Percentiles rank a stretch among this genome's conserved stretches.
These are phyloP conservation scores for Scaptomyza reducta DNA, from an alignment of 2,888 invertebrate genomes.

Conservation along the genomic window DNA sequence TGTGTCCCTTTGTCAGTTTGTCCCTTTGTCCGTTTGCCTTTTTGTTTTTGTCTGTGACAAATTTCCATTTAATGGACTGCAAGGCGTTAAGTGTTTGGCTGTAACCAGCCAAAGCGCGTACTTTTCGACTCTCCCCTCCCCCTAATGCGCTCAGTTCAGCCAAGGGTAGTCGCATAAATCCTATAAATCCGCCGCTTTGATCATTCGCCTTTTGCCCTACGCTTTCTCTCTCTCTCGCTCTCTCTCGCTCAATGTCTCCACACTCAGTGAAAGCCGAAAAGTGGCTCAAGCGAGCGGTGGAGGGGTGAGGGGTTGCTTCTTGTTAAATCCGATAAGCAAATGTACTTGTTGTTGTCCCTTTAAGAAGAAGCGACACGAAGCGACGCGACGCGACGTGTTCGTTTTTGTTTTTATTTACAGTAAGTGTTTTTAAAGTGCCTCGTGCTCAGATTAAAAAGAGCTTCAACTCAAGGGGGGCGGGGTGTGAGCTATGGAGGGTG, in stretches of 20 bases:
- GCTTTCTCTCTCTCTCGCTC: constrained; percentile 23
- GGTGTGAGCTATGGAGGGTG: no score
- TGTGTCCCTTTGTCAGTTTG: neutral
- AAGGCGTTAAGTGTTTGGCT: constrained; percentile 77
- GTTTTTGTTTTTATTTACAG: constrained; percentile 66
- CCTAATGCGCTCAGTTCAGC: constrained; percentile 61
- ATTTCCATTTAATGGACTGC: constrained; percentile 79
- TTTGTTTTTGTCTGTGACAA: constrained; percentile 56
- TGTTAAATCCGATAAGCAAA: constrained; percentile 76
- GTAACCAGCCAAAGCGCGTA: constrained; percentile 63
- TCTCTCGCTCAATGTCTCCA: neutral
- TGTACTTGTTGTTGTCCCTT: constrained; percentile 69
- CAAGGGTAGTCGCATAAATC: constrained; percentile 76
- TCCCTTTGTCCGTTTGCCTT: constrained; percentile 38
- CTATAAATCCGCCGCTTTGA: constrained; percentile 77
- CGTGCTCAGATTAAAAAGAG: constrained; percentile 58
- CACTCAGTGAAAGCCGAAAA: constrained; percentile 65
- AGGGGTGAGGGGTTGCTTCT: neutral
- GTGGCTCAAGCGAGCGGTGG: constrained; percentile 48
- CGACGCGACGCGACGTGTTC: constrained; percentile 24
- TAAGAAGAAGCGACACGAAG: constrained; percentile 33
- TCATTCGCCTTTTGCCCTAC: constrained; percentile 65
- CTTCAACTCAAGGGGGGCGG: constrained; percentile 7
- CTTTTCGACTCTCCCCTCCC: neutral
- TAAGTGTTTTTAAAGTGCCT: constrained; percentile 68